Base-by-base conservation (phyloP, 2,797 vertebrate genomes). In the Danio kyathit region DNA sequence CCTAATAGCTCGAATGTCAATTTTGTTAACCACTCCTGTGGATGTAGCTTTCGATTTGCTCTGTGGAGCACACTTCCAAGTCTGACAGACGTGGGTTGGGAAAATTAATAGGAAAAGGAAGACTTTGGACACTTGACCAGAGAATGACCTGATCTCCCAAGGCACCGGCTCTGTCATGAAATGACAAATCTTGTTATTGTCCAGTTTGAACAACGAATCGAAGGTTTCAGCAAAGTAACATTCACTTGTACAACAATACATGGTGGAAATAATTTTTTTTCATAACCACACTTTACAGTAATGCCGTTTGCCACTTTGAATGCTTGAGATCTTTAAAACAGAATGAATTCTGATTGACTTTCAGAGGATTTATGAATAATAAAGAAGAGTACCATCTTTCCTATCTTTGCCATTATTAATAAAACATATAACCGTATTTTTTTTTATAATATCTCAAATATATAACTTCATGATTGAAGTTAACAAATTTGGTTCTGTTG, bases 151-250 rank as follows among this genome's bases (percentile, higher is more conserved):
- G 77, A 44, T 48, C 14, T 78, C 69, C 75, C 81, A 80, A 66
- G 60, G 46, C 48, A 61, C 29, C 71, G 29, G 57, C 40, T 48
- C 59, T 81, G 69, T 83, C 41, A 75, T 78, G 11, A 54, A 59
- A 75, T 71, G 41, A 74, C 76, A 57, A 73, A 80, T 80, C 51
- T 41, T 46, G 70, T 74, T 74, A 74, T 80, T 80, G 70, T 74
- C 41, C 21, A 59, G 21, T 59, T 66, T 57, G 16, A 57, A 57
- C 48, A 80, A 80, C 2, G 6, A 54, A 61, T 19, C 38, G 48
- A 49, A 19, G 38, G 29, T 43, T 64, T 60, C 8, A 60, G 66
- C 13, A 41, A 71, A 63, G 57, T 17, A 63, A 21, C 29, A 66
- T 78, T 9, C 48, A 65, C 54, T 8, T 0, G 5, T 1, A 13